These are phyloP conservation scores for Anguilla marmorata DNA, from an alignment of 2,797 vertebrate species.

Conservation along the genomic window DNA sequence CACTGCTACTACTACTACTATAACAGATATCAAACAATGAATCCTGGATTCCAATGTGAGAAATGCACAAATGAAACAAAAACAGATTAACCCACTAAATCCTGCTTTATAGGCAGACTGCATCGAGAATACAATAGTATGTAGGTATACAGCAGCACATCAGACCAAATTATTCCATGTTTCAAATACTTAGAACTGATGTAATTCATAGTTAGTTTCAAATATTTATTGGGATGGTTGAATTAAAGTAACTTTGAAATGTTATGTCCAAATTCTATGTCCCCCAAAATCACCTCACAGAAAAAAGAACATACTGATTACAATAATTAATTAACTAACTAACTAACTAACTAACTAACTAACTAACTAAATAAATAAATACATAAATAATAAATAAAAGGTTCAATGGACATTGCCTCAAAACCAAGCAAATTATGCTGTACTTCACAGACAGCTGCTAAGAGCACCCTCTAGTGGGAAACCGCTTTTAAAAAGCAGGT, in stretches of 20 bases:
- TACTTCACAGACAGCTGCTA: not conserved
- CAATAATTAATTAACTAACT: too few relatives aligned
- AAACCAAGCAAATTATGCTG: not conserved
- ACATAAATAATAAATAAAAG: not conserved
- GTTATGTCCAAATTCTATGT: too few relatives aligned
- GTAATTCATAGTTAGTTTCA: not conserved
- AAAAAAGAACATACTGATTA: too few relatives aligned
- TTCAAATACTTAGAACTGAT: not conserved
- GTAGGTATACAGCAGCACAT: not conserved
- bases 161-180: not conserved
- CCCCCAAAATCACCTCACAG: too few relatives aligned
- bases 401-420: not conserved
- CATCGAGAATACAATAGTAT: not conserved
- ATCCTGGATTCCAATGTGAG: not conserved
- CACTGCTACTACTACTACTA: not conserved
- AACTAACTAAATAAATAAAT: not conserved
- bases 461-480: conserved; percentile 18
- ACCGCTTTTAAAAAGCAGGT: not conserved
- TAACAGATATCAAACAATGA: not conserved
- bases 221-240: not conserved
- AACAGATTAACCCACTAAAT: not conserved
- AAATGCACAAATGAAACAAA: not conserved
- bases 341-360: too few relatives aligned
- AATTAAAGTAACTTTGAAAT: too few relatives aligned
- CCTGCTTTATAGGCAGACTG: not conserved